A percentile compares a stretch with the other conserved stretches of the same genome.
These are phyloP conservation scores for Penaeus indicus DNA, from an alignment of 1,140 invertebrate species.

Conservation along the genomic window DNA sequence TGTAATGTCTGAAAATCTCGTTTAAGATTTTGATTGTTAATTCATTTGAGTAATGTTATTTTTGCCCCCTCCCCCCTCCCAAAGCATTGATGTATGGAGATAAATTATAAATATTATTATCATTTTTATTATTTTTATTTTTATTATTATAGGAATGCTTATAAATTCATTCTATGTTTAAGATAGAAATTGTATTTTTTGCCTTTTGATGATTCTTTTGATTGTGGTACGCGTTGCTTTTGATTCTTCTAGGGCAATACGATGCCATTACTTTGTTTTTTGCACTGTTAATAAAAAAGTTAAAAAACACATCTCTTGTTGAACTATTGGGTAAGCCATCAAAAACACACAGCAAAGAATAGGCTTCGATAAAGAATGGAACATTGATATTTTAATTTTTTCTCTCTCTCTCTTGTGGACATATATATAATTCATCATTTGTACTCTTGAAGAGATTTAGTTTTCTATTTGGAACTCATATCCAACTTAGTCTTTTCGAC, in stretches of 20 bases:
- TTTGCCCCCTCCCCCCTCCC: too few species aligned
- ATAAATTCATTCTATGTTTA: too few species aligned
- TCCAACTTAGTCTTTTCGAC: background rate
- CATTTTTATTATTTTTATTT: too few species aligned
- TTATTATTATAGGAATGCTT: too few species aligned
- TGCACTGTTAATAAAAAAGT: constrained; percentile 50
- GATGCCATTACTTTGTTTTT: constrained; percentile 47
- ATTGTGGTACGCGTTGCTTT: constrained; percentile 31
- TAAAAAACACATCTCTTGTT: constrained; percentile 53
- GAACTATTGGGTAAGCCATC: constrained; percentile 53
- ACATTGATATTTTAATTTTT: constrained; percentile 34
- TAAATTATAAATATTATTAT: too few species aligned
- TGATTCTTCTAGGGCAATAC: constrained; percentile 47
- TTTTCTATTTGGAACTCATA: constrained; percentile 4
- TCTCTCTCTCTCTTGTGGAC: background rate
- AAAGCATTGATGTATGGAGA: too few species aligned
- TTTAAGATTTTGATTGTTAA: constrained; percentile 42
- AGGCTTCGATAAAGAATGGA: constrained; percentile 24
- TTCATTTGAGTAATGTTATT: constrained; percentile 49
- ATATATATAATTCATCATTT: background rate
- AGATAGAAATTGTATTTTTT: too few species aligned
- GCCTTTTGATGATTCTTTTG: constrained; percentile 8
- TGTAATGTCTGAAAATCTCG: constrained; percentile 50
- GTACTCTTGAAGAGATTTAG: background rate
- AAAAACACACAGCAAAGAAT: constrained; percentile 50